These are phyloP conservation scores for Steinernema scapterisci DNA, from an alignment of 2,888 invertebrate species.

Conservation along the genomic window DNA sequence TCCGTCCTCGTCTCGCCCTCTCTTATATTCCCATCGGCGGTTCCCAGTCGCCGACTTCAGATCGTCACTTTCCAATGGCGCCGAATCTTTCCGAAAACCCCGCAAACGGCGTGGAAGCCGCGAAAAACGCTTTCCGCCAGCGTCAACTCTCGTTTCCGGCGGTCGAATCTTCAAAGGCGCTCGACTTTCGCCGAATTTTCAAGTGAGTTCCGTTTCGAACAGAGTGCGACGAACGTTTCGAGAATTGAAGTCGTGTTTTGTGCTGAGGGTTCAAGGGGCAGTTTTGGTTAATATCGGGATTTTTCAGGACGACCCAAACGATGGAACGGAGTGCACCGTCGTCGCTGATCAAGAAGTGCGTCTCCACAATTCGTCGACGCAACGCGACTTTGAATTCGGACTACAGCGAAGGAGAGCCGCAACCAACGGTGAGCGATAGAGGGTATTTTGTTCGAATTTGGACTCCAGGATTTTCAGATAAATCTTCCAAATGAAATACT, in stretches of 20 bases:
- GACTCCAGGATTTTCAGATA: neutral
- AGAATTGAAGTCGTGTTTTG: no score
- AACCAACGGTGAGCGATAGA: neutral
- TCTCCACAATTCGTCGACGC: neutral
- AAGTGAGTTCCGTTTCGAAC: no score
- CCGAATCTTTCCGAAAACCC: neutral
- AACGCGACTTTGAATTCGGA: neutral
- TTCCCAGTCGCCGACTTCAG: neutral
- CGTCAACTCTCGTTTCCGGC: conserved; percentile 11
- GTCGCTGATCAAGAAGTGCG: neutral
- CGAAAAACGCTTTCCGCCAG: conserved; percentile 1
- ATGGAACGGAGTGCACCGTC: neutral
- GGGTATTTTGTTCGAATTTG: no score
- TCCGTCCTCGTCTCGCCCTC: conserved; percentile 1
- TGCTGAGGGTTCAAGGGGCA: no score
- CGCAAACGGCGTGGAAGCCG: no score
- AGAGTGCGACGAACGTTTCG: no score
- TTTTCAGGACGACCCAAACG: neutral
- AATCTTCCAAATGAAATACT: conserved; percentile 1
- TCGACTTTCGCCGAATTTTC: conserved; percentile 4
- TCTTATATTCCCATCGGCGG: conserved; percentile 4
- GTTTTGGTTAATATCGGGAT: no score
- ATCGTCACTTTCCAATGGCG: neutral
- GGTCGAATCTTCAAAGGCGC: neutral
- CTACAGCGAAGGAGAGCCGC: neutral